These are phyloP conservation scores for Orientallactaga sibirica DNA, from an alignment of 2,797 vertebrate species.

Conservation along the genomic window DNA sequence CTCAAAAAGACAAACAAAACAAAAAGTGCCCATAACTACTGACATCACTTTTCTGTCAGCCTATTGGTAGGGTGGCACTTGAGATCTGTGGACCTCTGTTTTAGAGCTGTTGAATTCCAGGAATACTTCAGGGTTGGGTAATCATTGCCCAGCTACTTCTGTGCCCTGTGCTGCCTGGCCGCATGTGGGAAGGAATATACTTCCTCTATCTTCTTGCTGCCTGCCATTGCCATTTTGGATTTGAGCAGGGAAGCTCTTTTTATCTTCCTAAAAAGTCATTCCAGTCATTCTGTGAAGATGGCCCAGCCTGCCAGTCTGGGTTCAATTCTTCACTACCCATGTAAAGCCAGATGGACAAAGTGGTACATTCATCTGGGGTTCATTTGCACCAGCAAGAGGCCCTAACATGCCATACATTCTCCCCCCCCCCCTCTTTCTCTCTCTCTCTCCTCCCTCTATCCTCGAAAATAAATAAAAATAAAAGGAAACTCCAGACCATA, in stretches of 20 bases:
- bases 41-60: background rate
- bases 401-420: too few relatives aligned
- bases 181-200: background rate
- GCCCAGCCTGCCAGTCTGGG: background rate
- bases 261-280: conserved; percentile 49
- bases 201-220: conserved; percentile 27
- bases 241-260: conserved; percentile 16
- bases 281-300: background rate
- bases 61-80: too few relatives aligned
- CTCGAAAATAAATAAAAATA: too few relatives aligned
- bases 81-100: background rate
- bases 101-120: conserved; percentile 46
- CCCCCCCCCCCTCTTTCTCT: too few relatives aligned
- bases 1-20: too few relatives aligned
- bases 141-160: conserved; percentile 43
- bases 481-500: too few relatives aligned
- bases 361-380: too few relatives aligned
- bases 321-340: too few relatives aligned
- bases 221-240: background rate
- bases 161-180: conserved; percentile 42
- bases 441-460: background rate
- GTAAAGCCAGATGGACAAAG: too few relatives aligned
- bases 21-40: too few relatives aligned
- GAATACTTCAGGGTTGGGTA: conserved; percentile 39
- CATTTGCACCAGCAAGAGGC: too few relatives aligned